A percentile compares a stretch with the other conserved stretches of the same genome.
Conservation (phyloP, 1,140 invertebrate genomes). For the Drosophila bocqueti region DNA sequence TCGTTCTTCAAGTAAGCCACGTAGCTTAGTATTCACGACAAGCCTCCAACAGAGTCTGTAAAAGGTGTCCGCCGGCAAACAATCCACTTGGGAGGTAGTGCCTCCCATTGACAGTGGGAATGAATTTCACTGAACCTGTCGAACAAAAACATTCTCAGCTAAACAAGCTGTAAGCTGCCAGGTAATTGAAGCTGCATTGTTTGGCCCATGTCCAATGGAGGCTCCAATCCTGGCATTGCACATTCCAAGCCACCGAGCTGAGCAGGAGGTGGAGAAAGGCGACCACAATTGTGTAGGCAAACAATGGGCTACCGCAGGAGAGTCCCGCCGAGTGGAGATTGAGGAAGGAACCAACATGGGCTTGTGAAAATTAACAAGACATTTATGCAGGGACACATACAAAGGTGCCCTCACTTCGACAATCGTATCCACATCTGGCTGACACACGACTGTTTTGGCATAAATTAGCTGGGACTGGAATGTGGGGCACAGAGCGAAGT, state of each 20-base stretch:
- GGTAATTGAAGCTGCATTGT: constrained; percentile 67
- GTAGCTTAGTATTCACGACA: not conserved
- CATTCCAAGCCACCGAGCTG: constrained; percentile 46
- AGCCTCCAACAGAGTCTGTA: not conserved
- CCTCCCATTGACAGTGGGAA: constrained; percentile 31
- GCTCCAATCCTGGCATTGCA: constrained; percentile 43
- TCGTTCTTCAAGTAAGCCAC: not conserved
- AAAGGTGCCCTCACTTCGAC: constrained; percentile 42
- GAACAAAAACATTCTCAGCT: constrained; percentile 45
- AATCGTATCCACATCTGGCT: constrained; percentile 39
- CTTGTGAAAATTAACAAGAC: constrained; percentile 67
- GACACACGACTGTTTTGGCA: constrained; percentile 45
- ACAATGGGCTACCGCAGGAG: constrained; percentile 50
- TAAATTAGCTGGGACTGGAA: constrained; percentile 61
- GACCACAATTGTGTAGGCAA: constrained; percentile 61
- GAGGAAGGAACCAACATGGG: constrained; percentile 2
- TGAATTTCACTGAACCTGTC: constrained; percentile 7
- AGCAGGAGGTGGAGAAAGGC: not conserved
- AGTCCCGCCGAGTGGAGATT: not conserved
- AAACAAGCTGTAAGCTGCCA: constrained; percentile 48
- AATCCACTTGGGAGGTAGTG: constrained; percentile 7
- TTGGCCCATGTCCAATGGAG: constrained; percentile 38
- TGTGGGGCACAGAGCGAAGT: not conserved
- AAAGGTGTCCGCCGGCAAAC: constrained; percentile 19
- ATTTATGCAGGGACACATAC: constrained; percentile 64